Evolutionary conservation across 2,888 invertebrate species (phyloP).

Genomic region (Vanessa cardui): DNA sequence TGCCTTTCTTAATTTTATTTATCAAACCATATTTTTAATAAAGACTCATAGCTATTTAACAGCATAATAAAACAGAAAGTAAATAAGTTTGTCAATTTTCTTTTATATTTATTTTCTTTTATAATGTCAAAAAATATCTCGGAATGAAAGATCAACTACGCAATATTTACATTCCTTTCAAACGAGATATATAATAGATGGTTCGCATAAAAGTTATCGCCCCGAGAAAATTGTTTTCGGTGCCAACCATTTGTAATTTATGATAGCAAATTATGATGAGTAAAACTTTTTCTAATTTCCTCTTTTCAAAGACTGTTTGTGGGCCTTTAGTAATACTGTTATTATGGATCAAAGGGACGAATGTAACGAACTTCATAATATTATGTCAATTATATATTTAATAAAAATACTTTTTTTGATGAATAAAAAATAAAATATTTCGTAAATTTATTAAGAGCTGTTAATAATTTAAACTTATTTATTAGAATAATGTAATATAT

Average conservation of each 20-base stretch:
- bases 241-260: constrained; percentile 14
- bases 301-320: constrained; percentile 14
- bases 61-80: too few species aligned
- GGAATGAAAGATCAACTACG: not conserved
- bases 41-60: too few species aligned
- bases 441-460: not conserved
- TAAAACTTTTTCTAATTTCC: constrained; percentile 15
- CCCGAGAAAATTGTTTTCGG: constrained; percentile 11
- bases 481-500: too few species aligned
- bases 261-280: constrained; percentile 13
- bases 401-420: not conserved
- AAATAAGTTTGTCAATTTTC: too few species aligned
- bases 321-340: constrained; percentile 13
- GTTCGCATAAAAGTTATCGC: constrained; percentile 8
- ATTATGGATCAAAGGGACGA: constrained; percentile 4
- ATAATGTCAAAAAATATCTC: not conserved
- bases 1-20: too few species aligned
- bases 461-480: too few species aligned
- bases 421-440: not conserved
- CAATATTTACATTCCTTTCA: constrained; percentile 9
- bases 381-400: constrained; percentile 3
- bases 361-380: constrained; percentile 1
- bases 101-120: not conserved
- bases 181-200: constrained; percentile 5
- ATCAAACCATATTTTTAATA: too few species aligned